Evolutionary conservation across 2,888 invertebrate genomes (phyloP), one percentile per base, ranked within the genome.

Genomic region (Clistopyga incitator): DNA sequence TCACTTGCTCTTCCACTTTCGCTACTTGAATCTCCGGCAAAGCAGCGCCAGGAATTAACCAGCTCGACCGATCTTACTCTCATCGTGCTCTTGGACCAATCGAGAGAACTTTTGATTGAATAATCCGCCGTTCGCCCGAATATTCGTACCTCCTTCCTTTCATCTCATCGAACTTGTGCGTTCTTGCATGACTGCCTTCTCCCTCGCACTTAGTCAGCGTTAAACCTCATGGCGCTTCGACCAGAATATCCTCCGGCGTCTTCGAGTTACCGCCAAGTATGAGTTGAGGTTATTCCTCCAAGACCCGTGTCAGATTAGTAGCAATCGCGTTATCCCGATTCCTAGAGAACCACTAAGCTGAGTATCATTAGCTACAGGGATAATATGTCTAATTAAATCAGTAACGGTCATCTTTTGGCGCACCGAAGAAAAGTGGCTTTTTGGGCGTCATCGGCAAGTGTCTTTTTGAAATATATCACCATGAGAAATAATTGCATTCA

Each of bases 61-160:
- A 38, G 45, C 45, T 72, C 59, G 52, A 42, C 65, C 20, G 50
- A 77, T 77, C 72, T 61, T 77, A 61, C 59, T 67, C 70, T 54
- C 34, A 45, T 45, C 38, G 23, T 34, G 80, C 77, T 67, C 45
- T 72, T 50, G 45, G 70, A 72, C 52, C 65, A 54, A 72, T 72
- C 67, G 68, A 25, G 61, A 61, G 34, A 83, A 83, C 72, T 83
- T 83, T 80, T 72, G 77, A 80, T 83, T 77, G 68, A 77, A 77
- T 83, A 67, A 80, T 80, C 52, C 65, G 6, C 29, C 23, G 45
- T 64, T 64, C 45, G 45, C 38, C 67, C 38, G 47, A 20, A 61
- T 54, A 34, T 68, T 74, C 50, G 65, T 15, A 34, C 20, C 38
- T 18, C 6, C 20, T 20, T 47, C 13, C 29, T 71, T 25, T 74